Base-by-base conservation (phyloP, 2,888 invertebrate genomes). In the Mesorhabditis sp. region DNA sequence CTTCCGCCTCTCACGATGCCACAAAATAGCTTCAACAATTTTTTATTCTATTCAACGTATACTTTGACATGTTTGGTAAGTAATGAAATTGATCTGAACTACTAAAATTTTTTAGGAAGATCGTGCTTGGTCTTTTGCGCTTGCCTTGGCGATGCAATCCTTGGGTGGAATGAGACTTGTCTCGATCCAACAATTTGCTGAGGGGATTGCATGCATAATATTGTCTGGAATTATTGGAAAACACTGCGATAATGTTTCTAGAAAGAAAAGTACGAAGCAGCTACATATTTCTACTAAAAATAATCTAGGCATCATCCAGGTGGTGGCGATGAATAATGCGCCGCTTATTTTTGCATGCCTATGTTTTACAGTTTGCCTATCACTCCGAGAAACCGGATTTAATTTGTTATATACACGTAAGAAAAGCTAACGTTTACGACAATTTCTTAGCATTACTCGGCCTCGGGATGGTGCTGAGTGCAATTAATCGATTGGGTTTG, bases 141-240 rank as follows among this genome's bases (percentile, higher is more conserved):
- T 80, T 4, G 74, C 77, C 1, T 68, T 80, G 3, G 76, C 76
- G 66, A 80, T 80, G 80, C 73, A 75, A 62, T 64, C 76, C 13
- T 72, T 80, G 67, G 80, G 80, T 45, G 80, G 80, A 43, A 77
- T 80, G 76, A 67, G 75, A 61, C 64, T 80, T 45, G 78, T 80
- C 3, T 76, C 76, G 0, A 77, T 80, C 1, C 78, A 80, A 62
- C 80, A 80, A 61, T 66, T 80, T 13, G 75, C 73, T n/a, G 80
- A 80, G 65, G 78, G 78, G 28, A 5, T 77, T 4, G 67, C 75
- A 0, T 78, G 78, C 68, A 76, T 78, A 68, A 0, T 72, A 4
- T 43, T 76, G 62, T 74, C 74, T 62, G 78, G 76, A 4, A 67
- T 67, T 43, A 44, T 78, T 13, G 78, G 78, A 4, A 76, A 75